Percentiles rank a stretch among this genome's conserved stretches.
Evolutionary conservation across 2,113 vertebrate species (phyloP).

Genomic region (Gopherus flavomarginatus): DNA sequence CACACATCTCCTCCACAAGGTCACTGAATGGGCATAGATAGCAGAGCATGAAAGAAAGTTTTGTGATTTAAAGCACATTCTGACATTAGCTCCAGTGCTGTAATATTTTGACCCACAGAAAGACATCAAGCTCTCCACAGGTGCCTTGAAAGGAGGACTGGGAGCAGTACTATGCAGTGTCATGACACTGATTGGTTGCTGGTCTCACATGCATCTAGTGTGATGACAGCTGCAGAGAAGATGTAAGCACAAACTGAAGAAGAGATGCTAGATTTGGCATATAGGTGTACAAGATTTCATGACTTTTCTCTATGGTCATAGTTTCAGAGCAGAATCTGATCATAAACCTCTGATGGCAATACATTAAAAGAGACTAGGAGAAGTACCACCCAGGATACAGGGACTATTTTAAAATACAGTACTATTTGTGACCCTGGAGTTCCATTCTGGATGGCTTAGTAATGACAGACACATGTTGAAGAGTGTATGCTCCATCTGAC

Average conservation of each 20-base stretch:
- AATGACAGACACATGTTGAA: not conserved
- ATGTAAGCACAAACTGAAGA: not conserved
- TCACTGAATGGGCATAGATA: not conserved
- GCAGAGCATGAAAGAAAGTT: not conserved
- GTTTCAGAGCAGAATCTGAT: not conserved
- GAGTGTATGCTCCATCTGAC: not conserved
- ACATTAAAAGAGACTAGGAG: not conserved
- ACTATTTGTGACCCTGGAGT: not conserved
- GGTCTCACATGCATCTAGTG: not conserved
- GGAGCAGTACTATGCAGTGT: not conserved
- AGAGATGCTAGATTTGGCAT: not conserved
- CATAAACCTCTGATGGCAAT: not conserved
- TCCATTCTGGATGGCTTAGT: not conserved
- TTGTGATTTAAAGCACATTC: not conserved
- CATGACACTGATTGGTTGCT: not conserved
- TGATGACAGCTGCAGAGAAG: not conserved
- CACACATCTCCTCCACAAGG: not conserved
- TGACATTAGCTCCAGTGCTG: not conserved
- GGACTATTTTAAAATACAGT: not conserved
- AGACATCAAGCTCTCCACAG: not conserved
- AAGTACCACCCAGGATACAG: not conserved
- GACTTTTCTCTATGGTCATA: not conserved
- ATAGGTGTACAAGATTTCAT: not conserved
- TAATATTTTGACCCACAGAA: not conserved
- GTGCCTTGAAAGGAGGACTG: not conserved